Evolutionary conservation across 2,797 vertebrate genomes (phyloP).

Genomic region (Cossypha dichroa): DNA sequence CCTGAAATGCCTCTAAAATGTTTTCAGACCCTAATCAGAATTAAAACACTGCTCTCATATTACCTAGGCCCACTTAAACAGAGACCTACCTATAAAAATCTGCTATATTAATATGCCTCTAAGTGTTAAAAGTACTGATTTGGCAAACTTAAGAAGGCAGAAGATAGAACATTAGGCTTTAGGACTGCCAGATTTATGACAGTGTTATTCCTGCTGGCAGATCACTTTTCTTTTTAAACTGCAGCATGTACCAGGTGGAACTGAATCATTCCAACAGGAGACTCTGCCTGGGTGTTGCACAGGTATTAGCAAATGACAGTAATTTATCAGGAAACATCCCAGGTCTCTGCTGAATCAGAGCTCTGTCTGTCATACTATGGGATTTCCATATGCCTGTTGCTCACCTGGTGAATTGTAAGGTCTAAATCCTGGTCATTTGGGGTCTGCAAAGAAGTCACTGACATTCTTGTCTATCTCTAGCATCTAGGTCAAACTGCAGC

Average conservation of each 20-base stretch:
- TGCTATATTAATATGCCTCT: background rate
- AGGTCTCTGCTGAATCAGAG: background rate
- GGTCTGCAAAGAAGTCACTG: background rate
- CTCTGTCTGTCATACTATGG: background rate
- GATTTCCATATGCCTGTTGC: background rate
- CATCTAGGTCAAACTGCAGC: background rate
- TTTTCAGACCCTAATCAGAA: background rate
- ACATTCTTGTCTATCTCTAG: background rate
- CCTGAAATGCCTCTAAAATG: background rate
- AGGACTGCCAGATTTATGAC: slow-evolving; percentile 30
- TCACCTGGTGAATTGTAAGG: background rate
- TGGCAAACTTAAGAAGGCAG: background rate
- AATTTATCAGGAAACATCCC: slow-evolving; percentile 18
- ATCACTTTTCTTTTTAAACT: slow-evolving; percentile 26
- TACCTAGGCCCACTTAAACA: background rate
- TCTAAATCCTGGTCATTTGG: background rate
- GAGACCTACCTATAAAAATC: background rate
- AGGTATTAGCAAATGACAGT: slow-evolving; percentile 21
- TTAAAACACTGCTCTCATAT: background rate
- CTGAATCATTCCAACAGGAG: background rate
- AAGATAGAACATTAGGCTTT: background rate
- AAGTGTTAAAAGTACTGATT: background rate
- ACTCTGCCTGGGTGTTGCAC: background rate
- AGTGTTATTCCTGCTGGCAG: slow-evolving; percentile 13
- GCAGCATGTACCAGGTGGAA: background rate